A percentile compares a stretch with the other conserved stretches of the same genome.
These are phyloP conservation scores for Grammomys dolichurus DNA, from an alignment of 2,113 vertebrate genomes.

Conservation along the genomic window DNA sequence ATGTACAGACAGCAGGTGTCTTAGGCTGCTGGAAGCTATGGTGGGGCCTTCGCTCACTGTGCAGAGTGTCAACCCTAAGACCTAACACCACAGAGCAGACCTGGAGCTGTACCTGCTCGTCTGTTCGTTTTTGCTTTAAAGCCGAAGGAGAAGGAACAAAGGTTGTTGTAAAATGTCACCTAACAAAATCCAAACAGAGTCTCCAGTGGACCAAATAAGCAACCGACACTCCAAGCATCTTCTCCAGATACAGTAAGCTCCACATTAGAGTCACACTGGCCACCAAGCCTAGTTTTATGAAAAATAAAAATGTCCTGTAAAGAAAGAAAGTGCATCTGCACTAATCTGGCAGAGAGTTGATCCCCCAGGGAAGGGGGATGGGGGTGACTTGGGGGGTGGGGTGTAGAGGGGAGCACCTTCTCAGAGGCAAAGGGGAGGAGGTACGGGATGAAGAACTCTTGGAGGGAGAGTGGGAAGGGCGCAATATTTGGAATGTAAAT, in stretches of 20 bases:
- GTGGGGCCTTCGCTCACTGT: too few species aligned
- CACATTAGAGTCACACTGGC: not conserved
- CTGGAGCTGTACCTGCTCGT: not conserved
- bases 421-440: too few species aligned
- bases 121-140: slow-evolving; percentile 27
- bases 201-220: not conserved
- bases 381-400: too few species aligned
- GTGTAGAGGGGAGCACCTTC: too few species aligned
- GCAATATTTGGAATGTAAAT: too few species aligned
- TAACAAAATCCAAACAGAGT: not conserved
- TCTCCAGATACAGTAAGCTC: not conserved
- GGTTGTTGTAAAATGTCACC: not conserved
- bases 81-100: not conserved
- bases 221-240: not conserved
- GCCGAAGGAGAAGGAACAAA: slow-evolving; percentile 11
- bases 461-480: too few species aligned
- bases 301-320: not conserved
- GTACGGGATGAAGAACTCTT: too few species aligned
- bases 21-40: fast-evolving
- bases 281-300: not conserved
- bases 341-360: too few species aligned
- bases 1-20: fast-evolving
- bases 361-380: too few species aligned
- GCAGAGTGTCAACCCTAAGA: not conserved
- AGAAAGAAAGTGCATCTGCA: not conserved